These are phyloP conservation scores for Nomada ruficornis DNA, from an alignment of 2,888 invertebrate species.

Conservation along the genomic window DNA sequence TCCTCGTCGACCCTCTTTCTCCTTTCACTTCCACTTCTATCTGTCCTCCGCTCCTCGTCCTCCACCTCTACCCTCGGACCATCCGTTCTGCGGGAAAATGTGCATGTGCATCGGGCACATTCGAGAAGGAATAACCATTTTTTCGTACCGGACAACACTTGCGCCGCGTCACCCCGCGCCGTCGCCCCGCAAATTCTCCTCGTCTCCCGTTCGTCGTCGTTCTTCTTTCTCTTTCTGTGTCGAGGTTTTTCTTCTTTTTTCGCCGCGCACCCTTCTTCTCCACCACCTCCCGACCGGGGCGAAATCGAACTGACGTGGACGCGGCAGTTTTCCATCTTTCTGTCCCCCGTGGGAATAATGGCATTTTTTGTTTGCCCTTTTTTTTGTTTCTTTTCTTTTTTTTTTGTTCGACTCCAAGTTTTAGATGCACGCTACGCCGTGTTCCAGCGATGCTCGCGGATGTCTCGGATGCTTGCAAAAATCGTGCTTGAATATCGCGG, in stretches of 20 bases:
- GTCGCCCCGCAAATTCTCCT: slow-evolving; percentile 60
- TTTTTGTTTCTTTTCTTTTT: too few relatives aligned
- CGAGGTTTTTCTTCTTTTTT: slow-evolving; percentile 54
- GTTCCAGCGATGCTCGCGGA: slow-evolving; percentile 19
- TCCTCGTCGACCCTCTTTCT: slow-evolving; percentile 44
- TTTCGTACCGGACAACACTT: slow-evolving; percentile 77
- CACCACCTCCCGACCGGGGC: slow-evolving; percentile 52
- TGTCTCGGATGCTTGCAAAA: slow-evolving; percentile 6
- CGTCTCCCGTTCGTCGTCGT: slow-evolving; percentile 50
- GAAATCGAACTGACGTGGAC: slow-evolving; percentile 75
- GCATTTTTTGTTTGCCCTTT: slow-evolving; percentile 59
- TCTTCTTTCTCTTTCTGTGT: slow-evolving; percentile 54
- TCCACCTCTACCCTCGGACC: slow-evolving; percentile 60
- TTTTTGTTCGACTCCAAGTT: slow-evolving; percentile 38
- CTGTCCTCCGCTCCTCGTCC: slow-evolving; percentile 34
- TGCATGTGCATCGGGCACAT: slow-evolving; percentile 79
- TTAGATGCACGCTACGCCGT: slow-evolving; percentile 45
- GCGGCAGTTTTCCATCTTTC: slow-evolving; percentile 75
- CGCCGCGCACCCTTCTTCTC: slow-evolving; percentile 57
- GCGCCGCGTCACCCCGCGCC: slow-evolving; percentile 66
- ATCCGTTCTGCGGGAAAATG: slow-evolving; percentile 77
- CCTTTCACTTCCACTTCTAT: slow-evolving; percentile 41
- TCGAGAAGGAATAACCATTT: slow-evolving; percentile 80
- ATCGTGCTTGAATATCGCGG: slow-evolving; percentile 9
- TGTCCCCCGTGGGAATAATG: slow-evolving; percentile 69